Base-by-base conservation (phyloP, 2,113 vertebrate species). In the Gavialis gangeticus region DNA sequence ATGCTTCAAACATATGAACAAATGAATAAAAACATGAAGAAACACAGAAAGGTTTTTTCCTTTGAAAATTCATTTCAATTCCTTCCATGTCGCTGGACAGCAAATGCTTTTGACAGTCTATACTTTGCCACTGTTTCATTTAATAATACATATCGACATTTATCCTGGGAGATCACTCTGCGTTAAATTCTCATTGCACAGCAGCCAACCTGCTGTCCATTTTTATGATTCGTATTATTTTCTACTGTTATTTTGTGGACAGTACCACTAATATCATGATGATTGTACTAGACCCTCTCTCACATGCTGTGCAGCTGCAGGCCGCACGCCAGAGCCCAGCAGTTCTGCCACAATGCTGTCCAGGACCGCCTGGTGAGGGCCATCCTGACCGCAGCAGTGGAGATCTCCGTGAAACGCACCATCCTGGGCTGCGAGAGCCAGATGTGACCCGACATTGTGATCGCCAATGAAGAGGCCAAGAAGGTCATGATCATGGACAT, bases 131-230 rank as follows among this genome's bases (percentile, higher is more conserved):
- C n/a, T 63, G 30, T 92, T 97, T 89, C 84, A 94, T 97, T 97
- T 97, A 97, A 97, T 97, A 97, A 97, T 96, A 94, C 86, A 95
- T 93, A 97, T 87, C 5, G 90, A 96, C 92, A 90, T 97, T 96
- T 96, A 95, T 76, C 85, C 88, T 90, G 89, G 79, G 89, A 96
- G 16, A 89, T 6, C 30, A 8, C 59, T 79, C 63, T 24, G 75
- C 73, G 56, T 94, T 96, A 85, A 64, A 80, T 94, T 94, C 62
- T 92, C n/a, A 64, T 17, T 95, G 87, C 34, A 95, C 79, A 34
- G 71, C 80, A 92, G 58, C 25, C 28, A 91, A 91, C 78, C 30
- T 92, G 56, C 83, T 91, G 69, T 71, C 85, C 79, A 9, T 62
- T 91, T 75, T 86, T 71, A 55, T 16, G 58, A 89, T 12, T 84